phyloP scores from a whole-genome alignment of 2,113 vertebrate species.

The Gobiocypris rarus region DNA sequence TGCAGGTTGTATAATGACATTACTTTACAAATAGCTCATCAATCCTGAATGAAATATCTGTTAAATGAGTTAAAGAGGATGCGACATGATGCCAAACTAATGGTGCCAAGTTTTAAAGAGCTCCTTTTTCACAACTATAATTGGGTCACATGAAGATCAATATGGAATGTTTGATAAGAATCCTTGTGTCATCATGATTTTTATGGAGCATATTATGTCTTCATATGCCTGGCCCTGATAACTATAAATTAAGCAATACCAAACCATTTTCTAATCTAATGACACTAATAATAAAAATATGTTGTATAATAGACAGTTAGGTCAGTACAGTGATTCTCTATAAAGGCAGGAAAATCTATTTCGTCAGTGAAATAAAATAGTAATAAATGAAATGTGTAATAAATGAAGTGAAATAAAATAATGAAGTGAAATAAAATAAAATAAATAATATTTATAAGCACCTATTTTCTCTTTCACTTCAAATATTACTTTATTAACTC shows the following conservation, averaged over 20 bases:
- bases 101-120: background rate
- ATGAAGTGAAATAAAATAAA: background rate
- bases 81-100: background rate
- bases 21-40: background rate
- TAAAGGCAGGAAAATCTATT: background rate
- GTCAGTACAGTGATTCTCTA: background rate
- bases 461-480: background rate
- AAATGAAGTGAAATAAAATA: background rate
- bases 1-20: conserved; percentile 33
- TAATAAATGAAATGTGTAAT: no score
- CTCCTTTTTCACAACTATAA: conserved; percentile 11
- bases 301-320: background rate
- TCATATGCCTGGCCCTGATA: background rate
- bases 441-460: no score
- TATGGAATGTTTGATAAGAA: conserved; percentile 5
- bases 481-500: background rate
- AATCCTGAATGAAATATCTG: background rate
- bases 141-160: conserved; percentile 19
- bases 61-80: conserved; percentile 22
- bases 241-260: background rate
- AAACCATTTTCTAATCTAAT: conserved; percentile 1
- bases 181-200: background rate
- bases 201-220: background rate
- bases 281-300: background rate
- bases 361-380: background rate